Evolutionary conservation across 92 coral and sea anemone species (phyloP).

Genomic region (Micromussa lordhowensis): DNA sequence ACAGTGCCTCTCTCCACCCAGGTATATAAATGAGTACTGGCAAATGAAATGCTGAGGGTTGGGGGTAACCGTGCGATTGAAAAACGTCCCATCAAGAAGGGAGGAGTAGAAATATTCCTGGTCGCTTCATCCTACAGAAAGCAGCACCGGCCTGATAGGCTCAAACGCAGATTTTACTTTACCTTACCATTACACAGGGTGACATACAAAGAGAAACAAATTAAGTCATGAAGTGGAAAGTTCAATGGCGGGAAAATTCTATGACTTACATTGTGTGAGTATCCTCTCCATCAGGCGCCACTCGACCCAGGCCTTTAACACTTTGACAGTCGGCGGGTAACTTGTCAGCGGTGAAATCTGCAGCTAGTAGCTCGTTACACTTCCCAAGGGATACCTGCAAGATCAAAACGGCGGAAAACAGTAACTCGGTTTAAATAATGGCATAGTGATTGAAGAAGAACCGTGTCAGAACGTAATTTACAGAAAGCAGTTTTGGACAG

Average conservation of each 20-base stretch:
- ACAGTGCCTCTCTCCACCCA: too few relatives aligned
- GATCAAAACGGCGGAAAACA: not conserved
- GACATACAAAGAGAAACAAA: too few relatives aligned
- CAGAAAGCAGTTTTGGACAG: not conserved
- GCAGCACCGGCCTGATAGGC: too few relatives aligned
- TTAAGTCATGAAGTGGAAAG: too few relatives aligned
- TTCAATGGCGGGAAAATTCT: not conserved
- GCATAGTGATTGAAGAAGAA: not conserved
- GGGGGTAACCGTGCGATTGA: too few relatives aligned
- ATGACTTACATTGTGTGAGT: conserved; percentile 64
- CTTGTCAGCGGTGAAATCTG: conserved; percentile 85
- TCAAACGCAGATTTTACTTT: too few relatives aligned
- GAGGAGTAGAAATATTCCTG: too few relatives aligned
- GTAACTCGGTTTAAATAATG: not conserved
- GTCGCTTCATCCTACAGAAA: too few relatives aligned
- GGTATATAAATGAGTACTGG: too few relatives aligned
- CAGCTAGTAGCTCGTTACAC: conserved; percentile 78
- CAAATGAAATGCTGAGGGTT: too few relatives aligned
- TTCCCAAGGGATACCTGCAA: conserved; percentile 90
- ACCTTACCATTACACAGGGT: too few relatives aligned
- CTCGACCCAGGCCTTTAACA: conserved; percentile 88
- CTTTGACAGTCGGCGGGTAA: conserved; percentile 87
- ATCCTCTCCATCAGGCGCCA: conserved; percentile 88
- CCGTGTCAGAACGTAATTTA: not conserved
- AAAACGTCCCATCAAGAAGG: too few relatives aligned